Conservation (phyloP, 2,113 vertebrate species). For the Agapornis roseicollis region DNA sequence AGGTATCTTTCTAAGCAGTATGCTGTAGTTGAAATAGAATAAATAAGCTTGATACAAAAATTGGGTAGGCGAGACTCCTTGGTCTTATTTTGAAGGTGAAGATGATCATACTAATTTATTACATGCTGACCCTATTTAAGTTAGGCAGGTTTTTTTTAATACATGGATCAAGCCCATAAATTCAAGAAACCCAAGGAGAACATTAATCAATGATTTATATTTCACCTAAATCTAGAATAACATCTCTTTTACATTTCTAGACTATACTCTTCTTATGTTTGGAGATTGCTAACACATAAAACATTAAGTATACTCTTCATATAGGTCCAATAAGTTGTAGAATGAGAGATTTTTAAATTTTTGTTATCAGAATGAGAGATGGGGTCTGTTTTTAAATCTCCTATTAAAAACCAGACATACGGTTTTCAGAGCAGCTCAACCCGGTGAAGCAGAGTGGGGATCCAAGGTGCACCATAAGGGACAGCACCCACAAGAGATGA, state of each 20-base stretch:
- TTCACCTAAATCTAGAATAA: not conserved
- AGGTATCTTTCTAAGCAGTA: not conserved
- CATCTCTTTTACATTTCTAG: not conserved
- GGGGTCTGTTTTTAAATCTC: not conserved
- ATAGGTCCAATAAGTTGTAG: not conserved
- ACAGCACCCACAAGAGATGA: not conserved
- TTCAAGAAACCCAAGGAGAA: not conserved
- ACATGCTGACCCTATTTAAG: not conserved
- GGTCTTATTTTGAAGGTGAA: not conserved
- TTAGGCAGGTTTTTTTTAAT: not conserved
- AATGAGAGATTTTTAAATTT: not conserved
- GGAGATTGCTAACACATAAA: not conserved
- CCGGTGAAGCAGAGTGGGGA: fast-evolving
- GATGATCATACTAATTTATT: not conserved
- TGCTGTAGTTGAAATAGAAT: not conserved
- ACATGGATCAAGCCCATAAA: not conserved
- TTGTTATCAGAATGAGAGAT: not conserved
- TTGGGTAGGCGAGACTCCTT: not conserved
- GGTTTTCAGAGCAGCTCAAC: not conserved
- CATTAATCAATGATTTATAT: not conserved
- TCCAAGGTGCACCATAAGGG: fast-evolving
- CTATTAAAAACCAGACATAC: fast-evolving
- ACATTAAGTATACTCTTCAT: not conserved
- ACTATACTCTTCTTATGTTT: not conserved
- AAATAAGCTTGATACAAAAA: not conserved